A percentile compares a stretch with the other conserved stretches of the same genome.
Evolutionary conservation across 2,888 invertebrate species (phyloP).

Genomic region (Elysia crispata): DNA sequence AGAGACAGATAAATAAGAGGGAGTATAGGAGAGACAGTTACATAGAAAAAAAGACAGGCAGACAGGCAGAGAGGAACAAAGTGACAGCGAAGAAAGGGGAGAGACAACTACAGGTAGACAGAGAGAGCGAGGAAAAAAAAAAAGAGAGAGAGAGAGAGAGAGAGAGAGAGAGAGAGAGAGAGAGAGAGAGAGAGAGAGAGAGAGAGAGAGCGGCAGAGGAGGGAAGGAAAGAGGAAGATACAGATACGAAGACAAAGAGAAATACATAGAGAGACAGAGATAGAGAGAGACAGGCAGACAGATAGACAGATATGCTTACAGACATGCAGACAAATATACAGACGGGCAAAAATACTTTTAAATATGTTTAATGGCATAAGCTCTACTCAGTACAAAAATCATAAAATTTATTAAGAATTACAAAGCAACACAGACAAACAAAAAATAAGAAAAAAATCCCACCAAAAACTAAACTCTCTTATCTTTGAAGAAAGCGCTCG

Average conservation of each 20-base stretch:
- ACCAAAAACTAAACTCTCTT: too few species aligned
- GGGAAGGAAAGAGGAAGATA: too few species aligned
- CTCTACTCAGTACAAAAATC: too few species aligned
- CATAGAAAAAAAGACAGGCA: neutral
- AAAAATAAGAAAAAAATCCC: too few species aligned
- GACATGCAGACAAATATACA: slow-evolving; percentile 1
- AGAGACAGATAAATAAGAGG: too few species aligned
- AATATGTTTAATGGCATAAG: too few species aligned
- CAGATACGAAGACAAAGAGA: too few species aligned
- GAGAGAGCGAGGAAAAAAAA: neutral
- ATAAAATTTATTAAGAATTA: neutral
- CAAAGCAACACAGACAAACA: too few species aligned
- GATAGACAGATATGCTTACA: neutral
- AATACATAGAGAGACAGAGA: neutral
- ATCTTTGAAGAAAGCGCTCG: too few species aligned
- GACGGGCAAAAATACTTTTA: too few species aligned
- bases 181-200: neutral
- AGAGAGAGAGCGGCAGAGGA: neutral
- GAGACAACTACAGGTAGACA: too few species aligned
- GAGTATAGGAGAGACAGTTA: too few species aligned
- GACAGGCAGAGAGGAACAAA: neutral
- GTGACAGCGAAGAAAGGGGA: neutral
- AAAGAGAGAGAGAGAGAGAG: slow-evolving; percentile 18
- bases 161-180: slow-evolving; percentile 9
- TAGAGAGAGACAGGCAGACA: slow-evolving; percentile 18